A percentile compares a stretch with the other conserved stretches of the same genome.
These are phyloP conservation scores for Petaurus breviceps DNA, from an alignment of 2,113 vertebrate species.

Conservation along the genomic window DNA sequence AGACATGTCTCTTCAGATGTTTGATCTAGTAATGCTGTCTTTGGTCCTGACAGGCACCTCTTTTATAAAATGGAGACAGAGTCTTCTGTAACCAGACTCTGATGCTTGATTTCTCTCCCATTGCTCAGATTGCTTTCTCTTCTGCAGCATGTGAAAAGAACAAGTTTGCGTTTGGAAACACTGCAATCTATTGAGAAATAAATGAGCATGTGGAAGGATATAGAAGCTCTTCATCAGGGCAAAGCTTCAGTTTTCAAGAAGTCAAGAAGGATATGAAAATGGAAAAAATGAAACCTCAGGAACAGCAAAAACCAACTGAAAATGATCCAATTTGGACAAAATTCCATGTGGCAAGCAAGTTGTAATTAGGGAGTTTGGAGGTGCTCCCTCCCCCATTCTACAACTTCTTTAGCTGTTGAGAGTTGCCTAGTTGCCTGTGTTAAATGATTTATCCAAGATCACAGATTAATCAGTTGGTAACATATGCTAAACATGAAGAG, in stretches of 20 bases:
- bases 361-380: slow-evolving; percentile 42
- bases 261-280: slow-evolving; percentile 40
- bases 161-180: slow-evolving; percentile 52
- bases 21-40: slow-evolving; percentile 40
- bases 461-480: background rate
- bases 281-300: slow-evolving; percentile 49
- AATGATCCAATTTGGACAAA: slow-evolving; percentile 46
- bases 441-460: background rate
- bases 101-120: slow-evolving; percentile 15
- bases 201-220: slow-evolving; percentile 50
- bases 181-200: slow-evolving; percentile 61
- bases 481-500: background rate
- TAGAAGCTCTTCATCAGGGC: slow-evolving; percentile 51
- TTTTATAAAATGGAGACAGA: background rate
- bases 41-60: background rate
- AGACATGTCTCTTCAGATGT: slow-evolving; percentile 33
- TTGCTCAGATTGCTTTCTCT: slow-evolving; percentile 3
- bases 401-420: background rate
- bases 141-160: slow-evolving; percentile 55
- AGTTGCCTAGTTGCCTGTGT: background rate
- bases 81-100: slow-evolving; percentile 17
- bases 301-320: slow-evolving; percentile 55
- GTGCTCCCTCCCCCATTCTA: background rate
- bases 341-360: slow-evolving; percentile 23
- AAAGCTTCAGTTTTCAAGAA: slow-evolving; percentile 61